Evolutionary conservation across 2,113 vertebrate species (phyloP).

Genomic region (Gila orcuttii): DNA sequence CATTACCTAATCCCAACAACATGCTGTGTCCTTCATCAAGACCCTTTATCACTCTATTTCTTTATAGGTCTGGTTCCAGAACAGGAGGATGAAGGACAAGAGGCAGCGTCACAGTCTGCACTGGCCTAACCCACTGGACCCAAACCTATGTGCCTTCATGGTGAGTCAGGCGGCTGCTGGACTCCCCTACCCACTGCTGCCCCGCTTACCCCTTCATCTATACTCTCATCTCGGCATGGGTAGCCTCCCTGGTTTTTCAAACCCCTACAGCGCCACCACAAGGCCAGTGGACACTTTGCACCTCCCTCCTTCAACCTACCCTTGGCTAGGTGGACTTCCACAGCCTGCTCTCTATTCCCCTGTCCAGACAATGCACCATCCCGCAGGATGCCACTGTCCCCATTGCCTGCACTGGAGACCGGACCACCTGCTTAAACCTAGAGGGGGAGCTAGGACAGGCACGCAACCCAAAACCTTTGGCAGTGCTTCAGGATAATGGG

Average conservation of each 20-base stretch:
- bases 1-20: not conserved
- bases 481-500: conserved; percentile 55
- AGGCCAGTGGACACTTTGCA: conserved; percentile 62
- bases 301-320: conserved; percentile 63
- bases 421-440: conserved; percentile 66
- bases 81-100: conserved; percentile 77
- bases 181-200: conserved; percentile 61
- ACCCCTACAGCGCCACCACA: conserved; percentile 58
- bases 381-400: conserved; percentile 68
- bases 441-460: conserved; percentile 56
- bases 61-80: conserved; percentile 73
- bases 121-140: conserved; percentile 68
- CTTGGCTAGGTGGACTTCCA: conserved; percentile 55
- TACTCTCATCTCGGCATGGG: conserved; percentile 65
- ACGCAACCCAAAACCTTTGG: conserved; percentile 54
- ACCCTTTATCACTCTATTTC: not conserved
- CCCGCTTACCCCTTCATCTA: conserved; percentile 65
- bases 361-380: conserved; percentile 60
- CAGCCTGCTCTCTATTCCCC: conserved; percentile 59
- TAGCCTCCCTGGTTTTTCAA: conserved; percentile 50
- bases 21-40: not conserved
- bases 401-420: conserved; percentile 70
- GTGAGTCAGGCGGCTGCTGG: conserved; percentile 65
- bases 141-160: conserved; percentile 68
- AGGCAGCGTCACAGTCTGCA: conserved; percentile 68